Evolutionary conservation across 92 coral and sea anemone genomes (phyloP), one percentile per base, ranked within the genome.

Genomic region (Phenganax subtilis): DNA sequence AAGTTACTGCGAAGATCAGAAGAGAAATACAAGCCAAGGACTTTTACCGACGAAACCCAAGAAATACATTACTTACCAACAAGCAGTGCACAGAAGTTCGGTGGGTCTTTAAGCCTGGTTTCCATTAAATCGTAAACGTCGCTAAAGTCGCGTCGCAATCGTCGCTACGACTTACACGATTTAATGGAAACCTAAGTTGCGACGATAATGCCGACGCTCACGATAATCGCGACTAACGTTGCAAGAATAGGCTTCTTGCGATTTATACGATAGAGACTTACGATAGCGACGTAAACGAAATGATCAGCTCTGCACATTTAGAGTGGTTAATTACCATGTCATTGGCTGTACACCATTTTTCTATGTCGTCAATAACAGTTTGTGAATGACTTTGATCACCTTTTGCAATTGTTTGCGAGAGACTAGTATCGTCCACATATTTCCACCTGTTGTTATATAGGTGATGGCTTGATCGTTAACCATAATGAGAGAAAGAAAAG

Each of bases 1-100:
- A 54, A 53, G 70, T 82, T 82, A 69, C 79, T 69, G 20, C 57
- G 55, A 20, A 82, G 85, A 69, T 82, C 79, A 12, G 79, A 74
- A 54, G 80, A 81, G 12, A 55, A 30, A 71, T 2, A 37, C 12
- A 71, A 12, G 14, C 76, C 76, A 20, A 71, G 54, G 54, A 71
- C 20, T 47, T 71, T 71, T 71, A 54, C 54, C 51, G 76, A 71
- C 51, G 37, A 30, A 71, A 71, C 76, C 25, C 30, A 3, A 3
- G 71, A 4, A 28, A 65, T 65, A 15, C 71, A 11, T 28, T 65
- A 7, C 25, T 65, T 44, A 3, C 31, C 10, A 65, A 65, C 10
- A 17, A 65, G 31, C 71, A 65, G 7, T 59, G 15, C 3, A 12
- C 15, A 12, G 65, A 14, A 7, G 65, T 59, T 59, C 65, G 15